phyloP scores from a whole-genome alignment of 2,113 vertebrate genomes.

The Nymphicus hollandicus region DNA sequence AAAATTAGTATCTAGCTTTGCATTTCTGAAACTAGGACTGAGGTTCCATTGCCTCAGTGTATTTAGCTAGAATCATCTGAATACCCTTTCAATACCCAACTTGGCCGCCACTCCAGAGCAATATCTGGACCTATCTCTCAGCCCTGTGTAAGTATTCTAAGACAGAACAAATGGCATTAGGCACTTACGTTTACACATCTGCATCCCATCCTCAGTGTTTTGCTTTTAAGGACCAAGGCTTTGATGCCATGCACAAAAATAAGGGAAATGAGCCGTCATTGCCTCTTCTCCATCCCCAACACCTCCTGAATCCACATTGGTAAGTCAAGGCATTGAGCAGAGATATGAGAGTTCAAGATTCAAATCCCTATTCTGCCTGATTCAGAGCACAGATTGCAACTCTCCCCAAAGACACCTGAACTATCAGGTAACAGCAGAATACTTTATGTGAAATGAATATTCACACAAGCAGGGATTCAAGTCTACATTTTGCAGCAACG shows the following conservation, averaged over 20 bases:
- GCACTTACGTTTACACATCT: neutral
- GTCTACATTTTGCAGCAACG: neutral
- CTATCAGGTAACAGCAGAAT: neutral
- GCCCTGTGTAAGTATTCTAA: neutral
- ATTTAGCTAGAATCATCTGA: neutral
- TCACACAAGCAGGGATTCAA: neutral
- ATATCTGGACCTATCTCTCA: neutral
- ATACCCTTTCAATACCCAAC: neutral
- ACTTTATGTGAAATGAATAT: neutral
- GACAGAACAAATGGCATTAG: neutral
- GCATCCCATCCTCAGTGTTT: neutral
- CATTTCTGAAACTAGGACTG: neutral
- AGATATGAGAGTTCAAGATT: neutral
- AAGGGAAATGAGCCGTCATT: neutral
- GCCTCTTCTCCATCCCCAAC: rapidly evolving
- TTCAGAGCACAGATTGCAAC: neutral
- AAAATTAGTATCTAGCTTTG: neutral
- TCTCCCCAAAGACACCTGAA: neutral
- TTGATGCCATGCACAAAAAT: neutral
- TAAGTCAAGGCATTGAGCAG: neutral
- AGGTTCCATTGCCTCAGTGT: neutral
- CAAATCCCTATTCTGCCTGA: neutral
- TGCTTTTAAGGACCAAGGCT: neutral
- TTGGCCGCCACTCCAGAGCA: neutral
- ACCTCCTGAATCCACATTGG: neutral